phyloP scores from a whole-genome alignment of 2,113 vertebrate genomes.

The Alectura lathami region DNA sequence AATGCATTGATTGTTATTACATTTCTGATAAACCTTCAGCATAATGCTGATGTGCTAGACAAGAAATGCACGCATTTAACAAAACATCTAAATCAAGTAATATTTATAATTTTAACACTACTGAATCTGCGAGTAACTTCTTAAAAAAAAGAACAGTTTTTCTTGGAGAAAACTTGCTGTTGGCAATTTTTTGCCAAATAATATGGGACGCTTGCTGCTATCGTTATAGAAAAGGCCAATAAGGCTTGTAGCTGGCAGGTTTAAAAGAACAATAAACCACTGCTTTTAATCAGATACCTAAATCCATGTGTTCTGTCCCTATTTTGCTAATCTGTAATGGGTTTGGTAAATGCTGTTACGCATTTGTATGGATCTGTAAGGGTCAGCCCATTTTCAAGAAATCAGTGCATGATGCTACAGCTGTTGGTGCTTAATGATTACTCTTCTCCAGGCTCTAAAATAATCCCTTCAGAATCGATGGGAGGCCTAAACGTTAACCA shows the following conservation, averaged over 20 bases:
- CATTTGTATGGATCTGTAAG: neutral
- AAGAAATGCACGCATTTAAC: neutral
- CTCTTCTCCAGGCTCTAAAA: neutral
- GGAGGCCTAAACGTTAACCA: neutral
- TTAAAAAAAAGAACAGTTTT: neutral
- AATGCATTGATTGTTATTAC: neutral
- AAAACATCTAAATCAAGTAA: neutral
- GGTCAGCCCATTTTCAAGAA: neutral
- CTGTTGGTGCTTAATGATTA: neutral
- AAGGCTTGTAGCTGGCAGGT: neutral
- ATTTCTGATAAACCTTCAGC: neutral
- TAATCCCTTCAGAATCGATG: neutral
- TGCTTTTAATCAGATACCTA: neutral
- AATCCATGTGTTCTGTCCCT: neutral
- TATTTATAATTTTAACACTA: neutral
- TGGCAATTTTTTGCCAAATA: neutral
- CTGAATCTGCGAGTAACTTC: neutral
- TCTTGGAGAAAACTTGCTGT: neutral
- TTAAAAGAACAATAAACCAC: constrained; percentile 51
- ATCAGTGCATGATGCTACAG: neutral
- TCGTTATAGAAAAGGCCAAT: neutral
- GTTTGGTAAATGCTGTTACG: neutral
- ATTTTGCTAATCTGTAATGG: neutral
- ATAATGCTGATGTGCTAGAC: neutral
- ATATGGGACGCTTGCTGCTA: neutral